A percentile compares a stretch with the other conserved stretches of the same genome.
These are phyloP conservation scores for Caretta caretta DNA, from an alignment of 2,113 vertebrate genomes.

Conservation along the genomic window DNA sequence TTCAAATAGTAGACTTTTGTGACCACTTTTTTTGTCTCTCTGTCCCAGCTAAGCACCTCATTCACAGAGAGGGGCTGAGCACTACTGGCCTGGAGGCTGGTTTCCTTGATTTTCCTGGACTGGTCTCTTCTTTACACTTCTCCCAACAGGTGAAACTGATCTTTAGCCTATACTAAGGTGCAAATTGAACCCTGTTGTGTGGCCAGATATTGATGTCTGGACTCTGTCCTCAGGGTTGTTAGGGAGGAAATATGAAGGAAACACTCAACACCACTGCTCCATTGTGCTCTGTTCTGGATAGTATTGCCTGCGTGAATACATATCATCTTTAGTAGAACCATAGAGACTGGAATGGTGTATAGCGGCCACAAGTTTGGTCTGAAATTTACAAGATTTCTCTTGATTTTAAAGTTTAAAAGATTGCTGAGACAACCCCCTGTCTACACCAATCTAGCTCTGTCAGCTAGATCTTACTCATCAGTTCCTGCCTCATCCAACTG, in stretches of 20 bases:
- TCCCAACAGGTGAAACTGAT: not conserved
- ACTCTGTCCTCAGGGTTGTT: not conserved
- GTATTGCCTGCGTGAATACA: rapidly evolving
- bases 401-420: not conserved
- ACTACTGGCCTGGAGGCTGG: not conserved
- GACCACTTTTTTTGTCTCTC: not conserved
- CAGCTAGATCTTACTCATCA: not conserved
- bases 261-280: not conserved
- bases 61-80: not conserved
- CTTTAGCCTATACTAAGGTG: not conserved
- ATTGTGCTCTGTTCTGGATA: not conserved
- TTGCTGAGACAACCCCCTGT: rapidly evolving
- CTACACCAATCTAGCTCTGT: not conserved
- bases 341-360: not conserved
- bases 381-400: not conserved
- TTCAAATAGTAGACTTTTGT: not conserved
- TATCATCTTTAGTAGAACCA: not conserved
- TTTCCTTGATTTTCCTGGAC: not conserved
- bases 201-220: not conserved
- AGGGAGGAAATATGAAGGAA: not conserved
- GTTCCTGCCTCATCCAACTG: not conserved
- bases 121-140: not conserved
- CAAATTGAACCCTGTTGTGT: not conserved
- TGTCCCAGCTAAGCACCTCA: not conserved
- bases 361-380: not conserved